Conservation (phyloP, 2,113 vertebrate species). For the Atrichornis clamosus region DNA sequence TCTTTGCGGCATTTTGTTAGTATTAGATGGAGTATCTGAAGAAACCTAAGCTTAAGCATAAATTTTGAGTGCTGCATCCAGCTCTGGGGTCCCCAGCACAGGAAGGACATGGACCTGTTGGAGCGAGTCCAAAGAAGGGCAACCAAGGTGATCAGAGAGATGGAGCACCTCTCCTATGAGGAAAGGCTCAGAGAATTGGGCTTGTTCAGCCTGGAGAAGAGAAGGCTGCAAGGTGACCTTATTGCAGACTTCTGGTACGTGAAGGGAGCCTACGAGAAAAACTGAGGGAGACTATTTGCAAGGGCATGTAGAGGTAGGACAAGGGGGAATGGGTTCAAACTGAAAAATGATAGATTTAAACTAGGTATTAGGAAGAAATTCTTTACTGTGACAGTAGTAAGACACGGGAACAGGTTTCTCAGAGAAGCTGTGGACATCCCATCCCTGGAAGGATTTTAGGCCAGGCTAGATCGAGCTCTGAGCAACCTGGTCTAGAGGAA, state of each 20-base stretch:
- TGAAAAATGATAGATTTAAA: neutral
- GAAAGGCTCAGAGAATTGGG: neutral
- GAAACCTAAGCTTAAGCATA: neutral
- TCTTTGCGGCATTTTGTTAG: neutral
- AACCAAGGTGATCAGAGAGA: neutral
- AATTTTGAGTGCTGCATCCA: neutral
- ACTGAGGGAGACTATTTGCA: neutral
- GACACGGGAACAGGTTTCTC: neutral
- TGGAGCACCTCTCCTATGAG: neutral
- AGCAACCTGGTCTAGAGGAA: neutral
- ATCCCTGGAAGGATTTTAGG: neutral
- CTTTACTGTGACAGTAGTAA: neutral
- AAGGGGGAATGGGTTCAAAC: neutral
- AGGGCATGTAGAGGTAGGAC: neutral
- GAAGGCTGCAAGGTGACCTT: neutral
- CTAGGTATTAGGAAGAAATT: neutral
- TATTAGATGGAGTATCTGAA: neutral
- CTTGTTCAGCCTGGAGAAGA: neutral
- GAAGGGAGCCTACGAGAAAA: neutral
- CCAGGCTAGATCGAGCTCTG: neutral
- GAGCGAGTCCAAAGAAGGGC: fast-evolving
- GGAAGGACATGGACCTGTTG: neutral
- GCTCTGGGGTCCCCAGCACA: neutral
- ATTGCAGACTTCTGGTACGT: neutral
- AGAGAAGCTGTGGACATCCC: neutral